A percentile compares a stretch with the other conserved stretches of the same genome.
Evolutionary conservation across 2,797 vertebrate species (phyloP).

Genomic region (Hydrocynus forskahlii): DNA sequence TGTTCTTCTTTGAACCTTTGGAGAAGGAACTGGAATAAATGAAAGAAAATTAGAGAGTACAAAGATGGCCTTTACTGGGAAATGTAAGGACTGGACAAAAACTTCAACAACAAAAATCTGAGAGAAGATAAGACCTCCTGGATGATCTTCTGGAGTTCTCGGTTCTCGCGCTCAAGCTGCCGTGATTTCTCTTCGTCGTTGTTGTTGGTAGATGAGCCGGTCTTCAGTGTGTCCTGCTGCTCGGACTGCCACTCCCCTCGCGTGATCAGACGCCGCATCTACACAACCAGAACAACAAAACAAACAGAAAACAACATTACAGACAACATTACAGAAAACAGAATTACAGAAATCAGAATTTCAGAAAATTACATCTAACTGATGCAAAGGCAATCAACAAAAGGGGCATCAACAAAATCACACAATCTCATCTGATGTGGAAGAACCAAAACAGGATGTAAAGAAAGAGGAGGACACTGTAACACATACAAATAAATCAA

Average conservation of each 20-base stretch:
- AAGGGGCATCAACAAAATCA: background rate
- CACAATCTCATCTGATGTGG: background rate
- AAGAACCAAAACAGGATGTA: background rate
- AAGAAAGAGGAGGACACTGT: background rate
- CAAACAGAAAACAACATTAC: background rate
- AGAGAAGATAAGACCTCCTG: slow-evolving; percentile 80
- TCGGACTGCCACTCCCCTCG: slow-evolving; percentile 96
- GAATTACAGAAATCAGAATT: too few species aligned
- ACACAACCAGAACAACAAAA: slow-evolving; percentile 16
- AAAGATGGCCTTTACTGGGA: too few species aligned
- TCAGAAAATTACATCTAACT: background rate
- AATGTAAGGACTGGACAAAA: background rate
- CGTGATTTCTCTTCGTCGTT: slow-evolving; percentile 97
- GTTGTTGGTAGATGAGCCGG: slow-evolving; percentile 95
- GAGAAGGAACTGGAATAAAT: too few species aligned
- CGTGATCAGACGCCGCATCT: slow-evolving; percentile 94
- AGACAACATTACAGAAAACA: too few species aligned
- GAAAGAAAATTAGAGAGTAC: too few species aligned
- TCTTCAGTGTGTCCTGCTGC: slow-evolving; percentile 95
- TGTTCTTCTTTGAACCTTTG: too few species aligned
- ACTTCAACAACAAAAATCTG: background rate
- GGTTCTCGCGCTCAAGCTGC: slow-evolving; percentile 91
- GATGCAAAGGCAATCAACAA: background rate
- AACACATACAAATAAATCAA: background rate
- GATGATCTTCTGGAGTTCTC: slow-evolving; percentile 93